Evolutionary conservation across 2,113 vertebrate species (phyloP), one percentile per base, ranked within the genome.

Genomic region (Microtus richardsoni): DNA sequence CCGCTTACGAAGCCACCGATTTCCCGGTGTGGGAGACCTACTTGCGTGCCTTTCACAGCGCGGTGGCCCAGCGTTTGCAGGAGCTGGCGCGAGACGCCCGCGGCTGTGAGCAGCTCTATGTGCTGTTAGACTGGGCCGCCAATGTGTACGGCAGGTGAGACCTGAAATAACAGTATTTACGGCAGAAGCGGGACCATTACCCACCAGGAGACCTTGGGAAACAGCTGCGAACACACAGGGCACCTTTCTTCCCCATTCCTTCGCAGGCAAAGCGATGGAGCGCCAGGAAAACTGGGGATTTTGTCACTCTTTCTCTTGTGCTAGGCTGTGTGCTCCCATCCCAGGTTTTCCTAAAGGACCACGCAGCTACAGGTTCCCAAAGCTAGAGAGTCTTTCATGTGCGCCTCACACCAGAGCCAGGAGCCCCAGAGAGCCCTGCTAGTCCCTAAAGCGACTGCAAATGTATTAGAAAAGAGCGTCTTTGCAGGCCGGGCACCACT

Each of bases 111-210:
- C 98, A 99, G 79, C 89, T 98, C 39, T 98, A 98, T 21, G 66
- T 83, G 12, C 89, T 99, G 73, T 98, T 99, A 0, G 0, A 98
- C 84, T 99, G 99, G 98, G 96, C 98, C 41, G 97, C 97, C 94
- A 98, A 99, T 11, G 97, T 66, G 12, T 99, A 99, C 30, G 36
- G 10, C 97, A 98, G 99, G 99, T 99, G 97, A 98, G 93, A 54
- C n/a, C 75, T 7, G 28, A 10, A 73, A 26, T 70, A 2, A 54
- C 3, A 24, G 54, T 30, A 4, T 79, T 49, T 2, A 30, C 12
- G 73, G 28, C 22, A 3, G 47, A 71, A 5, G 24, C 10, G 4
- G 39, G 5, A 5, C 3, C 16, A 3, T 39, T 47, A 33, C 33
- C 62, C 30, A 14, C 44, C 11, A 3, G 2, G 60, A 58, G 74